A percentile compares a stretch with the other conserved stretches of the same genome.
Evolutionary conservation across 92 coral and sea anemone genomes (phyloP).

Genomic region (Parazoanthus darwini): DNA sequence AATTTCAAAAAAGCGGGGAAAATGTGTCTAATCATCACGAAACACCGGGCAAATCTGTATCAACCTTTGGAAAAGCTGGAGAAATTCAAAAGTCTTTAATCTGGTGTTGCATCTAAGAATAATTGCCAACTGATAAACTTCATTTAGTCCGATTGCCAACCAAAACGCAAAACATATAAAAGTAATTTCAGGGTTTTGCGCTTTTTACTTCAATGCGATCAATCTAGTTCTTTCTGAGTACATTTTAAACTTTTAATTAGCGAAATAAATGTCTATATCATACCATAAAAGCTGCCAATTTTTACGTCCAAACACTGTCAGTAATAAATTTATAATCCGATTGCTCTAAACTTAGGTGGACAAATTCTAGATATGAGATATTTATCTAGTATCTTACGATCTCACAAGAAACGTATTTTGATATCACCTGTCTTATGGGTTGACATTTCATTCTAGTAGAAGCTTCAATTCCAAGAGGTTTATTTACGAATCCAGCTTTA

Average conservation of each 20-base stretch:
- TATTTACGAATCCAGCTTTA: background rate
- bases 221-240: too few relatives aligned
- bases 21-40: background rate
- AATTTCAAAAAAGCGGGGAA: background rate
- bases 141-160: background rate
- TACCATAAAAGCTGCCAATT: too few relatives aligned
- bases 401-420: background rate
- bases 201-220: background rate
- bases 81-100: too few relatives aligned
- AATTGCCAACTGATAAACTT: background rate
- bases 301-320: background rate
- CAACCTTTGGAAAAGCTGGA: background rate
- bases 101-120: too few relatives aligned
- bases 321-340: background rate
- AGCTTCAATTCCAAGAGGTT: background rate
- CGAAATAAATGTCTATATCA: background rate
- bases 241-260: too few relatives aligned
- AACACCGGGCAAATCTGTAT: background rate
- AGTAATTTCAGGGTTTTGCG: background rate
- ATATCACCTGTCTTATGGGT: background rate
- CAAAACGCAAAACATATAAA: background rate
- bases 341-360: too few relatives aligned
- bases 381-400: background rate
- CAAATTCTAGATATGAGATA: too few relatives aligned
- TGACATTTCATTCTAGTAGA: background rate